Evolutionary conservation across 2,797 vertebrate species (phyloP).

Genomic region (Halcyon leucocephala): DNA sequence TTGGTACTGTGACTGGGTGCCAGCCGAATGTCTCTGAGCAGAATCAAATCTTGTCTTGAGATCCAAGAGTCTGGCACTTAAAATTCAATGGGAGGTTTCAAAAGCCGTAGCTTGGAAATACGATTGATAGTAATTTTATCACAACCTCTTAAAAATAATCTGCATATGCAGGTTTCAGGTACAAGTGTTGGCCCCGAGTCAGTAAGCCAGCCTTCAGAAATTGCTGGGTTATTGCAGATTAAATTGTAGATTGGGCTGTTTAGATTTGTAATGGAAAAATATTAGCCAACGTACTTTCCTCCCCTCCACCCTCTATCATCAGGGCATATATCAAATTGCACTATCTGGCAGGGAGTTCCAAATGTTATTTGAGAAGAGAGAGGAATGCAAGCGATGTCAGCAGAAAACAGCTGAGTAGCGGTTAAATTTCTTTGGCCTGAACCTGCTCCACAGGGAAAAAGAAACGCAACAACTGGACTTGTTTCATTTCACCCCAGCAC

Average conservation of each 20-base stretch:
- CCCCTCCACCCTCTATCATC: slow-evolving; percentile 68
- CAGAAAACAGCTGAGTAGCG: slow-evolving; percentile 74
- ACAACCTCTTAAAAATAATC: background rate
- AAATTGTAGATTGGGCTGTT: slow-evolving; percentile 37
- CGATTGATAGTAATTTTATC: background rate
- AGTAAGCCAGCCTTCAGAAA: slow-evolving; percentile 39
- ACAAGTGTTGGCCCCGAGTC: background rate
- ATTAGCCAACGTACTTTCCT: slow-evolving; percentile 63
- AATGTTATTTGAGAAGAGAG: slow-evolving; percentile 67
- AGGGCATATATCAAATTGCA: slow-evolving; percentile 70
- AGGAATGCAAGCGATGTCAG: slow-evolving; percentile 72
- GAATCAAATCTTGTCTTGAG: background rate
- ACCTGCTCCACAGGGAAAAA: slow-evolving; percentile 33
- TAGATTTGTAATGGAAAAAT: slow-evolving; percentile 78
- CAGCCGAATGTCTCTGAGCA: background rate
- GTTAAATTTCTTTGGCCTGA: slow-evolving; percentile 49
- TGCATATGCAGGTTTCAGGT: background rate
- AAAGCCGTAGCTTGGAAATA: background rate
- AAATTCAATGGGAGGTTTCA: background rate
- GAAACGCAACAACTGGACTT: slow-evolving; percentile 29
- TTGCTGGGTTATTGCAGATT: slow-evolving; percentile 37
- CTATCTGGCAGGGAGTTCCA: slow-evolving; percentile 68
- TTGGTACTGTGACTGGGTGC: background rate
- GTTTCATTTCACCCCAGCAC: slow-evolving; percentile 33
- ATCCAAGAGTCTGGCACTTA: background rate